phyloP scores from a whole-genome alignment of 2,888 invertebrate species.

The Stenolophus ochropezus region DNA sequence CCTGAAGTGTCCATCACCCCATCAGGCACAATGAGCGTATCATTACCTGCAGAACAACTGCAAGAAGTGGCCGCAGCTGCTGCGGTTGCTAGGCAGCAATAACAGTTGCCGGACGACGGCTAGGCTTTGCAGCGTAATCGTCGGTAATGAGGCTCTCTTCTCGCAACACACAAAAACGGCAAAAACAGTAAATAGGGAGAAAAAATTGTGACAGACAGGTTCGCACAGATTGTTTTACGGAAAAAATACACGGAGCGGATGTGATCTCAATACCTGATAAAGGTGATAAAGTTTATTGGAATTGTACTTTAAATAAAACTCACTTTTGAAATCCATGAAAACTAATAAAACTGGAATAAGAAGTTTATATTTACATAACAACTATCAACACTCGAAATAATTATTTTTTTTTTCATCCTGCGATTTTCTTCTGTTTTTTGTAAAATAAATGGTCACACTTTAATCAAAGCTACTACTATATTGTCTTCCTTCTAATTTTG shows the following conservation, averaged over 20 bases:
- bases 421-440: too few species aligned
- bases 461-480: too few species aligned
- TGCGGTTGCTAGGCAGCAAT: conserved; percentile 8
- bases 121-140: conserved; percentile 26
- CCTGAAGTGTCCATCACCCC: conserved; percentile 8
- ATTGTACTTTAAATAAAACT: too few species aligned
- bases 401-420: too few species aligned
- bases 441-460: too few species aligned
- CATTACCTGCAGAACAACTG: conserved; percentile 20
- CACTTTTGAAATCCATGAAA: too few species aligned
- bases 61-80: conserved; percentile 1
- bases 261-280: neutral
- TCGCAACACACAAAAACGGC: conserved; percentile 1
- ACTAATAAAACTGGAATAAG: too few species aligned
- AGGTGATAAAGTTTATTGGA: too few species aligned
- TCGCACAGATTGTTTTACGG: neutral
- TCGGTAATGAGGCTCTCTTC: conserved; percentile 22
- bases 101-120: conserved; percentile 9
- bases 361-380: too few species aligned
- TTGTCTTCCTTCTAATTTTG: too few species aligned
- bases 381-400: too few species aligned
- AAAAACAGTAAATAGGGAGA: conserved; percentile 17
- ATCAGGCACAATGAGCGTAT: conserved; percentile 26
- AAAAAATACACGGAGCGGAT: neutral
- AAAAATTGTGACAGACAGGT: conserved; percentile 5